Conservation (phyloP, 2,113 vertebrate genomes). For the Gracilinanus agilis region DNA sequence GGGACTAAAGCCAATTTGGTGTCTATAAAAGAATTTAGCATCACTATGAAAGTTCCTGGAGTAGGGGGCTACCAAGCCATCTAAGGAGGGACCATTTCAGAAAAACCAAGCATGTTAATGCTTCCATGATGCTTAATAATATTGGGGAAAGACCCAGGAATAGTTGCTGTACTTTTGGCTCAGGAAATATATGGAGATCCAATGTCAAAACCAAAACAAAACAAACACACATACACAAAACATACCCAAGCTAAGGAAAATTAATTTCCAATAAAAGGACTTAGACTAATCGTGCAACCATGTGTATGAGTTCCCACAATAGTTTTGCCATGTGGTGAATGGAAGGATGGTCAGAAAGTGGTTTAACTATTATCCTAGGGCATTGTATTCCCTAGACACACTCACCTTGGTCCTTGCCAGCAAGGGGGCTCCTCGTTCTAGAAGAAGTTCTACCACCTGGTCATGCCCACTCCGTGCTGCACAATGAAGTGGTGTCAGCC, state of each 20-base stretch:
- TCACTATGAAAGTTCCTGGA: not conserved
- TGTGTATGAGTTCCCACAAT: too few species aligned
- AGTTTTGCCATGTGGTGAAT: not conserved
- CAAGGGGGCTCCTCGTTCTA: slow-evolving; percentile 95
- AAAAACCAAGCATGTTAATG: not conserved
- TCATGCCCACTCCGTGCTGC: slow-evolving; percentile 97
- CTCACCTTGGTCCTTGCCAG: slow-evolving; percentile 97
- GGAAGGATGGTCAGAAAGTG: not conserved
- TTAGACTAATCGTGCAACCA: not conserved
- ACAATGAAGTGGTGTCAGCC: slow-evolving; percentile 97
- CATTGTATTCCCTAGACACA: not conserved
- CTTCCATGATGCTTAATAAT: not conserved
- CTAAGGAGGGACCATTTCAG: not conserved
- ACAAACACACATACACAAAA: too few species aligned
- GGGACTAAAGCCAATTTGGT: not conserved
- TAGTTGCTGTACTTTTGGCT: not conserved
- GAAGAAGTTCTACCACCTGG: slow-evolving; percentile 93
- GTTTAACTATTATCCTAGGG: not conserved
- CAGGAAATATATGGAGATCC: not conserved
- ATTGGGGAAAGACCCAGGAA: not conserved
- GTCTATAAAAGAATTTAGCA: not conserved
- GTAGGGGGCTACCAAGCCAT: not conserved
- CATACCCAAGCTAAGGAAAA: not conserved
- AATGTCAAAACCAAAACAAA: not conserved
- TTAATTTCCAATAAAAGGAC: not conserved